Base-by-base conservation (phyloP, 2,888 invertebrate species). In the Drosophila parthenogenetica region DNA sequence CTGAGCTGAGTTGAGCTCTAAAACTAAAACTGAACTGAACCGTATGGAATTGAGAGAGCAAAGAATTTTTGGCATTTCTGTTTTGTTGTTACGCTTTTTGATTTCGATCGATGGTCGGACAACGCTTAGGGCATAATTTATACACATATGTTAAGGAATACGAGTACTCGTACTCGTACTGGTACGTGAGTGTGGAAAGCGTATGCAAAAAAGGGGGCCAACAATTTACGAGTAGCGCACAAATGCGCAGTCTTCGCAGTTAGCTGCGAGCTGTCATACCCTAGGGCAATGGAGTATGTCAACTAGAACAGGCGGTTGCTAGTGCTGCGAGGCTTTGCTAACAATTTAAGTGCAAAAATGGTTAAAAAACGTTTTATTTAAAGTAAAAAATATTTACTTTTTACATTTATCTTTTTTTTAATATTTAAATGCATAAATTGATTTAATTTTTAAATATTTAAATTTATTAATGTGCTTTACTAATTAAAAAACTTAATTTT, bases 31-130 rank as follows among this genome's bases (percentile, higher is more conserved):
- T 13, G 35, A 35, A 35, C 35, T 35, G 35, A 35, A 35, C 35
- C 13, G 13, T 13, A 35, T 13, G 11, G 13, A 35, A 35, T 68
- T 77, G 68, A 60, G 64, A 58, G 53, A 67, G 62, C 59, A 62
- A 79, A 85, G 77, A 77, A 82, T 82, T 71, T 88, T 86, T 76
- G 89, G 84, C 73, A 82, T 86, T 80, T 80, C 69, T 71, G 74
- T 69, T 86, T 88, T 80, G 74, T 77, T 75, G 89, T 87, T 90
- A 89, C 89, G 89, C 89, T 90, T 89, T 90, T 90, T 89, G 89
- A 90, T 89, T 90, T 69, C 89, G 77, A 85, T 85, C 84, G 84
- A 85, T 86, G 71, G 70, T 50, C 61, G 58, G 54, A 58, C 59
- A 55, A 61, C 51, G 67, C 71, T 75, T 67, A 79, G 69, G 69